Evolutionary conservation across 2,888 invertebrate species (phyloP), one percentile per base, ranked within the genome.

Genomic region (Antitype chi): DNA sequence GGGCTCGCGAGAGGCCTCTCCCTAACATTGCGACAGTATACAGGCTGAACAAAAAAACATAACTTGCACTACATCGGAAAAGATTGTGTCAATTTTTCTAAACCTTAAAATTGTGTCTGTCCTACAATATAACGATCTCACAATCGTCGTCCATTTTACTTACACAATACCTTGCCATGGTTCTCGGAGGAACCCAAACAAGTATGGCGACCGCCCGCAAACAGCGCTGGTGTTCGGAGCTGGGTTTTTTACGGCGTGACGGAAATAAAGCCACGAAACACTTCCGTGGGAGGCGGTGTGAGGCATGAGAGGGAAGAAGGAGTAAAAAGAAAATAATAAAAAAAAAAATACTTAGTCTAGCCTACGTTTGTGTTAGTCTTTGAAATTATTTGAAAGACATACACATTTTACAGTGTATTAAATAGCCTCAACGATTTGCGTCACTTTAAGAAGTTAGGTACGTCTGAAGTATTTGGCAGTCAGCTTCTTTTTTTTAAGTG

Each of bases 241-340:
- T 72, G 90, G 89, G 89, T 92, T 93, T 92, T 94, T 94, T 93
- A 94, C 90, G 91, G 91, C 89, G 88, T 89, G 89, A 87, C 93
- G 94, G 94, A 94, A 93, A 94, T 94, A 94, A 94, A 93, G 92
- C 92, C 91, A 86, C 87, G 89, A 86, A 90, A 91, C 88, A 91
- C 91, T 93, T 92, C 92, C 92, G 90, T 67, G 77, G 67, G 63
- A 67, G 4, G 71, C 81, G 90, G 90, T 81, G 7, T 75, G 90
- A 90, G 79, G 0, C 11, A 76, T 7, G 25, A 72, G 79, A 70
- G 43, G 17, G 13, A 9, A 15, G 60, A 70, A 59, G 15, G 11
- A 60, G 20, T 6, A 32, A 11, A 32, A 32, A 13, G 5, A 23
- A 11, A 6, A 11, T 11, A 28, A 59, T 9, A 1, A 25, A 25